Evolutionary conservation across 2,113 vertebrate species (phyloP).

Genomic region (Hymenochirus boettgeri): DNA sequence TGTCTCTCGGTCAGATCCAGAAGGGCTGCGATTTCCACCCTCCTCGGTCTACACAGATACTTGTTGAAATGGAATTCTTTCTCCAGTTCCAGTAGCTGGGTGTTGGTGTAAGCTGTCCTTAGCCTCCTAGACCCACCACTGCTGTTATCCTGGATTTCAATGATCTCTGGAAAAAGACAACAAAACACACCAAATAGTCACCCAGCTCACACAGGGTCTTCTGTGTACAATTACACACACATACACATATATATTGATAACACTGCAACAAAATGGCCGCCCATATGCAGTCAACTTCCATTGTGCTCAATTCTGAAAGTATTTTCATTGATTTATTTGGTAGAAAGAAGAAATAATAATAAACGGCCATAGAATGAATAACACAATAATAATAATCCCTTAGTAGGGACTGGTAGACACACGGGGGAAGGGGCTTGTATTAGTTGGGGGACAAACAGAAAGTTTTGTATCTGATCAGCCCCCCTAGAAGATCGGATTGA

Average conservation of each 20-base stretch:
- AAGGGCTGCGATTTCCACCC: constrained; percentile 90
- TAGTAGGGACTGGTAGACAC: too few relatives aligned
- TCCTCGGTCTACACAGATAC: constrained; percentile 92
- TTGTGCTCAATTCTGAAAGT: constrained; percentile 47
- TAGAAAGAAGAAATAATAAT: background rate
- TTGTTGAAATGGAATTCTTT: constrained; percentile 99
- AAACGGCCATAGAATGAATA: background rate
- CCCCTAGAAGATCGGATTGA: constrained; percentile 9
- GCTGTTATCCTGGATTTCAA: constrained; percentile 74
- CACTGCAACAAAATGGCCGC: constrained; percentile 79
- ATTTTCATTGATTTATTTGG: background rate
- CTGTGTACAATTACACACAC: constrained; percentile 51
- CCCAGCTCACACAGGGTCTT: constrained; percentile 54
- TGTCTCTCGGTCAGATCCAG: constrained; percentile 95
- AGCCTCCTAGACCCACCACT: constrained; percentile 79
- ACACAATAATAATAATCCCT: too few relatives aligned
- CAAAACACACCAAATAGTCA: constrained; percentile 42
- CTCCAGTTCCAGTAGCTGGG: constrained; percentile 94
- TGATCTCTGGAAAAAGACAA: constrained; percentile 75
- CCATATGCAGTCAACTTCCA: constrained; percentile 61
- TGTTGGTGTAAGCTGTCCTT: constrained; percentile 96
- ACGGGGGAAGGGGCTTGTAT: too few relatives aligned
- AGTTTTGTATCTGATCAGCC: too few relatives aligned
- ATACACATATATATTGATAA: constrained; percentile 49
- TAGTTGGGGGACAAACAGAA: too few relatives aligned